Evolutionary conservation across 2,797 vertebrate species (phyloP).

Genomic region (Acestrorhynchus altus): DNA sequence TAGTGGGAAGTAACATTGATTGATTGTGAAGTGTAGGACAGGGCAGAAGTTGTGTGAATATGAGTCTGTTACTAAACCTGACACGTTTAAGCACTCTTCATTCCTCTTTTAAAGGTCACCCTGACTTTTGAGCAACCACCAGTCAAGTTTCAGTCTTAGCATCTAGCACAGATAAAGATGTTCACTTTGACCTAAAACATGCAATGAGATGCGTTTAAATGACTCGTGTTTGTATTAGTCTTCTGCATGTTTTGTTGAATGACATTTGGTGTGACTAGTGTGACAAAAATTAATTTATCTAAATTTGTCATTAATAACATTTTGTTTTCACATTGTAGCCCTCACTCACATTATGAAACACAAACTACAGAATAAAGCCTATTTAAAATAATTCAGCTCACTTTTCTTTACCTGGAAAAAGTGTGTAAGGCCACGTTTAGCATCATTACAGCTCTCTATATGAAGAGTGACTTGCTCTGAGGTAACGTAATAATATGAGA

Average conservation of each 20-base stretch:
- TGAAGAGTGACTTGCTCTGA: neutral
- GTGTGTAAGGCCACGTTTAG: neutral
- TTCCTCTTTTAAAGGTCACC: conserved; percentile 75
- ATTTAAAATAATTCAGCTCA: conserved; percentile 12
- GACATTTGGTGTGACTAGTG: too few relatives aligned
- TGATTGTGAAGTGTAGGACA: conserved; percentile 60
- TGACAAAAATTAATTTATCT: too few relatives aligned
- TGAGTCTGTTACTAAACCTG: conserved; percentile 65
- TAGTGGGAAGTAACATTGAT: conserved; percentile 69
- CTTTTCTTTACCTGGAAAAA: conserved; percentile 19
- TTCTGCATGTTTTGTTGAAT: conserved; percentile 35
- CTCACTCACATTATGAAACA: too few relatives aligned
- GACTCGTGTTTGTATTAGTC: neutral
- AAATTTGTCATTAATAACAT: too few relatives aligned
- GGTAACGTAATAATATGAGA: conserved; percentile 10
- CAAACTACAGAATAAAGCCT: too few relatives aligned
- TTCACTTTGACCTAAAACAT: neutral
- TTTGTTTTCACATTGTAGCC: too few relatives aligned
- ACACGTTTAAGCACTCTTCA: conserved; percentile 64
- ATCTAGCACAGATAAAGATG: conserved; percentile 13
- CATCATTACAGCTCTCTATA: neutral
- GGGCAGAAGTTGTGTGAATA: conserved; percentile 64
- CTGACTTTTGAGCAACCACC: conserved; percentile 60
- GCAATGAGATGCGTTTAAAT: neutral
- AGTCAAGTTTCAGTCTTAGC: conserved; percentile 64